Base-by-base conservation (phyloP, 2,888 invertebrate genomes). In the Lasioglossum calceatum region DNA sequence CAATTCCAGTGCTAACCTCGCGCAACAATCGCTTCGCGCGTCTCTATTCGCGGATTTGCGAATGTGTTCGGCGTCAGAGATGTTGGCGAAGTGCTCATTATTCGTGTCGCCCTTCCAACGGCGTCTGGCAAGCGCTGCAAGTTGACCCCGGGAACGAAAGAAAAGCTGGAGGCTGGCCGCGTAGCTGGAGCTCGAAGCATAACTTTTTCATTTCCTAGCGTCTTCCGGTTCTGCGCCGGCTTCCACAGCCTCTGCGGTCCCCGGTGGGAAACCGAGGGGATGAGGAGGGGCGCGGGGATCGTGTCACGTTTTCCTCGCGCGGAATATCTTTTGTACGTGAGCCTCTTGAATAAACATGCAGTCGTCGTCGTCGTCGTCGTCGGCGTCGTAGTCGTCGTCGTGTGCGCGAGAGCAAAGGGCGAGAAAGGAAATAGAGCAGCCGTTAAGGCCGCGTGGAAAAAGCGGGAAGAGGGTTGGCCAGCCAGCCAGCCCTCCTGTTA, bases 331-430 rank as follows among this genome's bases (percentile, higher is more conserved):
- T 93, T 93, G 92, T 94, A 94, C 94, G 94, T 93, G 94, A 93
- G 92, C 87, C 93, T 94, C 93, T 93, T 95, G 95, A 94, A 95
- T 95, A 95, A 95, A 95, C 95, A 94, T 94, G 93, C 92, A 92
- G 91, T 89, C 91, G 82, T 76, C 67, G 90, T 87, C 32, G 64
- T 64, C 64, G 32, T 32, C 64, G 64, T 32, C 64, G 64, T 4
- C 61, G 61, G 14, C 67, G 90, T 87, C 32, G 64, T 64, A 32
- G 32, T 32, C 64, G 64, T 32, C 61, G 27, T 32, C n/a, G 58
- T 58, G 92, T 89, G 91, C 90, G 92, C 91, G 92, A 39, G 47
- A 12, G 89, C 91, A 88, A 85, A 89, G 87, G 86, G 82, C 77
- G 72, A 81, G 87, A 84, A 47, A 82, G 84, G 77, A 84, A 79